Evolutionary conservation across 2,888 invertebrate genomes (phyloP).

Genomic region (Heteromyza rotundicornis): DNA sequence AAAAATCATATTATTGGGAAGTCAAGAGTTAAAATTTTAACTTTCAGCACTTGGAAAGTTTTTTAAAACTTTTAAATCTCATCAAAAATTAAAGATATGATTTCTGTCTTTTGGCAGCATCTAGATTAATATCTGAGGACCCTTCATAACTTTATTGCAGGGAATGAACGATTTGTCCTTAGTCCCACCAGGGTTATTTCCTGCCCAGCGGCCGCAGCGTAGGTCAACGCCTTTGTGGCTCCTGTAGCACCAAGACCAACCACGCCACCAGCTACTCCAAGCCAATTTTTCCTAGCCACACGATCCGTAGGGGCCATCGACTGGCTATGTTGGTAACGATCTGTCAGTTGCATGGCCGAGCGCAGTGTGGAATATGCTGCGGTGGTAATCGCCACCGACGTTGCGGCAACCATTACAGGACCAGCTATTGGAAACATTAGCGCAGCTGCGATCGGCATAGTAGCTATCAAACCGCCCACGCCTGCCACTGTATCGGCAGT

Average conservation of each 20-base stretch:
- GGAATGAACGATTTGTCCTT: background rate
- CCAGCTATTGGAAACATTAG: constrained; percentile 39
- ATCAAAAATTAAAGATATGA: no score
- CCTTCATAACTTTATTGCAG: no score
- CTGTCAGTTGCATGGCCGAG: constrained; percentile 37
- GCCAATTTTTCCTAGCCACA: constrained; percentile 48
- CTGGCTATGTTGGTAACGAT: constrained; percentile 46
- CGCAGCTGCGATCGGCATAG: constrained; percentile 36
- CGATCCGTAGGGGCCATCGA: constrained; percentile 36
- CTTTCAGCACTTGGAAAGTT: no score
- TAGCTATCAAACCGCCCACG: constrained; percentile 42
- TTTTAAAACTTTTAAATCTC: no score
- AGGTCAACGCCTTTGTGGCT: constrained; percentile 38
- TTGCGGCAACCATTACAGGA: constrained; percentile 39
- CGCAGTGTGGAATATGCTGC: constrained; percentile 43
- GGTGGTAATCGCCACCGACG: constrained; percentile 36
- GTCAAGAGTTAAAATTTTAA: no score
- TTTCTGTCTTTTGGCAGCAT: no score
- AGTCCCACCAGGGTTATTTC: constrained; percentile 31
- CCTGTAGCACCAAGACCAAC: constrained; percentile 40
- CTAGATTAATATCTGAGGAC: no score
- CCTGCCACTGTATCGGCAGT: constrained; percentile 42
- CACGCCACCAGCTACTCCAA: constrained; percentile 48
- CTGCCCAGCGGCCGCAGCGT: constrained; percentile 29
- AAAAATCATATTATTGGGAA: no score